Base-by-base conservation (phyloP, 2,888 invertebrate genomes). In the Oscheius sp. region DNA sequence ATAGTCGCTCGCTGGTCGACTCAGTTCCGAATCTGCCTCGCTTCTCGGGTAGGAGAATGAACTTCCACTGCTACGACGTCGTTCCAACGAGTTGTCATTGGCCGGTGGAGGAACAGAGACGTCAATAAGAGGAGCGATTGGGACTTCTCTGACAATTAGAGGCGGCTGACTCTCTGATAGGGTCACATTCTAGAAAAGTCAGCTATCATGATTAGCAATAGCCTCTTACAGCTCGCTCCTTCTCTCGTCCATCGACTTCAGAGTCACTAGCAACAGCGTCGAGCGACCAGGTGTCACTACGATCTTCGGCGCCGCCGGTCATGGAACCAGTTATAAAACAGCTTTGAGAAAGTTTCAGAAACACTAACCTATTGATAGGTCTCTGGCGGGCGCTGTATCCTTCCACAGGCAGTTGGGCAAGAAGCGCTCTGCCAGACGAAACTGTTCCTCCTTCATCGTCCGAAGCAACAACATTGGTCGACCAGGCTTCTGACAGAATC, bases 401-500 rank as follows among this genome's bases (percentile, higher is more conserved):
- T n/a, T 70, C 53, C n/a, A 53, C 51, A 2, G 70, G 55, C 37
- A 74, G 37, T 29, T 70, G 74, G 5, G 78, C 68, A 5, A 68
- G 29, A 37, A 68, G 35, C 10, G 68, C 7, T 37, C 68, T 7
- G 4, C 68, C 68, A 2, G 75, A 47, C 76, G 72, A 65, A 63
- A 71, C 11, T 74, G 50, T 10, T 60, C 68, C 21, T 63, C 75
- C 35, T 74, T 77, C 98, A 11, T 95, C 96, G 90, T 98, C 98
- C 73, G 96, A 96, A 0, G 96, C 96, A 73, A 97, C 90, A 62
- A 98, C 98, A 90, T 98, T 98, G 0, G 98, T 98, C 84, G 96
- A 96, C 98, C 98, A 98, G 0, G 96, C 96, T 90, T 99, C 98
- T 62, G 96, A 96, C 85, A 98, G 96, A 88, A 97, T 93, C 51